Evolutionary conservation across 2,888 invertebrate species (phyloP).

Genomic region (Saturnia japonica): DNA sequence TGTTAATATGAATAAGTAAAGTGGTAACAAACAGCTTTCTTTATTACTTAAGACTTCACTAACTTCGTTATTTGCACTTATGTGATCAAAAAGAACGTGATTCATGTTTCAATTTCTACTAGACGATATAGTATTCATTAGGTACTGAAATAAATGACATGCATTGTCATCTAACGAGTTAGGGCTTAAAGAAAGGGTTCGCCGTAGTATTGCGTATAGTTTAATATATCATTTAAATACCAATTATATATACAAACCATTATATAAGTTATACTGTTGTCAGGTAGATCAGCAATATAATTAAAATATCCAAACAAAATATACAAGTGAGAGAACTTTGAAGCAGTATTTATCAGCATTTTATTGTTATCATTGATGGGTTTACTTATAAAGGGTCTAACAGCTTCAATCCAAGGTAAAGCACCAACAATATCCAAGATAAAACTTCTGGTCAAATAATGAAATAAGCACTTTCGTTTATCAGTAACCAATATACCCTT

Average conservation of each 20-base stretch:
- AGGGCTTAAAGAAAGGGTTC: too few species aligned
- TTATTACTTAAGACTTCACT: not conserved
- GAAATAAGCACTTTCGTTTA: slow-evolving; percentile 39
- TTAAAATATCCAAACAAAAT: slow-evolving; percentile 57
- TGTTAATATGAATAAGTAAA: slow-evolving; percentile 27
- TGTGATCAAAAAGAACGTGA: not conserved
- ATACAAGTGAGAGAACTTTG: slow-evolving; percentile 60
- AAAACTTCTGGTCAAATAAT: slow-evolving; percentile 56
- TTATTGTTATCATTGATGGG: slow-evolving; percentile 32
- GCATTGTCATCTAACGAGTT: not conserved
- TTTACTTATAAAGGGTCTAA: slow-evolving; percentile 31
- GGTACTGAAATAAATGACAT: not conserved
- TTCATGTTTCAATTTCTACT: not conserved
- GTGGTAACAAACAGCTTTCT: not conserved
- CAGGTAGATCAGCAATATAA: slow-evolving; percentile 54
- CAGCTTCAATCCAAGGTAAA: slow-evolving; percentile 42
- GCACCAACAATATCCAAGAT: slow-evolving; percentile 53
- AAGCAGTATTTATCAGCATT: slow-evolving; percentile 45
- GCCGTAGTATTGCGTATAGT: not conserved
- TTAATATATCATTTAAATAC: not conserved
- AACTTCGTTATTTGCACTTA: not conserved
- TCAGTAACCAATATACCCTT: slow-evolving; percentile 51
- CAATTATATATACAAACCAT: slow-evolving; percentile 43
- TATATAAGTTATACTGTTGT: slow-evolving; percentile 41
- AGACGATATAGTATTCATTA: not conserved